Conservation (phyloP, 2,888 invertebrate species). For the Beris morrisii region DNA sequence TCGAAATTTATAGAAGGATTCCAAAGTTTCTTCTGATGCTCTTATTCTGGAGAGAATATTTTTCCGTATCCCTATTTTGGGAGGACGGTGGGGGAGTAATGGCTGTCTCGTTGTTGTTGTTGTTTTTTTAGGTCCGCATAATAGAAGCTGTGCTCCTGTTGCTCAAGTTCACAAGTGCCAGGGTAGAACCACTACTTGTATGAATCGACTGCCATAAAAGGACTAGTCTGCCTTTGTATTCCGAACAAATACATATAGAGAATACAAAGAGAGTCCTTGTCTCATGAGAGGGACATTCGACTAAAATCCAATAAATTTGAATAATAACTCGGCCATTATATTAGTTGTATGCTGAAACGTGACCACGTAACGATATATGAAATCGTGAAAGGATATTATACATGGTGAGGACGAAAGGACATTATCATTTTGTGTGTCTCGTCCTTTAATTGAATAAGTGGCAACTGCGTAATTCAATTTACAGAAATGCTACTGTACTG, state of each 20-base stretch:
- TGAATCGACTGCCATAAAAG: neutral
- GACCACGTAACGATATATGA: neutral
- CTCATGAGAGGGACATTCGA: neutral
- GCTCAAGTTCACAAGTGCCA: slow-evolving; percentile 5
- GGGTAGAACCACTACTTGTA: neutral
- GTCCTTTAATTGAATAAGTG: slow-evolving; percentile 1
- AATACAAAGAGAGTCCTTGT: neutral
- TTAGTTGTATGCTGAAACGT: slow-evolving; percentile 2
- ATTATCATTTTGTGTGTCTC: neutral
- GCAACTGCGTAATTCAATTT: slow-evolving; percentile 1
- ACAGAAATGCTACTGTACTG: neutral
- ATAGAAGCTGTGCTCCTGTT: neutral
- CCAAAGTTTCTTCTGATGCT: neutral
- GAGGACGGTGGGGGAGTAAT: too few relatives aligned
- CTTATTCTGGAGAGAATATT: neutral
- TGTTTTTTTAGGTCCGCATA: neutral
- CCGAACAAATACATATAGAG: neutral
- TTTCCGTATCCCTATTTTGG: neutral
- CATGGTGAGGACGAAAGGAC: neutral
- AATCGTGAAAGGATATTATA: neutral
- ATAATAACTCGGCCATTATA: slow-evolving; percentile 7
- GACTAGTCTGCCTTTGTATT: neutral
- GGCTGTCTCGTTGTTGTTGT: neutral
- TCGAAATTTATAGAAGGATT: neutral
- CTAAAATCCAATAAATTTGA: slow-evolving; percentile 5